Evolutionary conservation across 2,888 invertebrate species (phyloP).

Genomic region (Yponomeuta plumbellus): DNA sequence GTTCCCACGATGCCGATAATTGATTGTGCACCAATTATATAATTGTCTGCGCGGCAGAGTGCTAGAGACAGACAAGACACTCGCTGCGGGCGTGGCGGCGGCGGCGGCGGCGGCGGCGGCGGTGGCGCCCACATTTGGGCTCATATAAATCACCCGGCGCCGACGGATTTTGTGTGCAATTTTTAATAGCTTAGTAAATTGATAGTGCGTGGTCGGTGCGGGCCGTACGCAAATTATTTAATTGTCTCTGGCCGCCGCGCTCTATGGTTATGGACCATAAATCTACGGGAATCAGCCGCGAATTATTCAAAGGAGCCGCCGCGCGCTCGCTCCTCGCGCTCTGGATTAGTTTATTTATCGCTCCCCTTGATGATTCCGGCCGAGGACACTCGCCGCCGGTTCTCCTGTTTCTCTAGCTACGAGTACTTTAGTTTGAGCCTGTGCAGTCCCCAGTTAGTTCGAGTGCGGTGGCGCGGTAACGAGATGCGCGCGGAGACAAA

Average conservation of each 20-base stretch:
- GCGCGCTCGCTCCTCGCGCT: conserved; percentile 13
- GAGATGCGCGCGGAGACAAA: conserved; percentile 12
- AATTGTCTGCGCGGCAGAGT: conserved; percentile 36
- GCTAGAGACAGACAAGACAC: not conserved
- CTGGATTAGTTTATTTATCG: conserved; percentile 5
- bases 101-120: conserved; percentile 6
- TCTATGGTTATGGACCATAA: conserved; percentile 68
- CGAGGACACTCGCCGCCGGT: not conserved
- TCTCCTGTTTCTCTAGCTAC: not conserved
- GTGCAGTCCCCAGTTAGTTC: not conserved
- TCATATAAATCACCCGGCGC: not conserved
- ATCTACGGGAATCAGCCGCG: conserved; percentile 62
- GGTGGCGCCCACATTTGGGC: not conserved
- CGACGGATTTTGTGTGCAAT: conserved; percentile 5
- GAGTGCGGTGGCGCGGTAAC: not conserved
- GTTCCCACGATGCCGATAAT: conserved; percentile 31
- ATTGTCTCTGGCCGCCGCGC: conserved; percentile 50
- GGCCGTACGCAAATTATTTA: conserved; percentile 69
- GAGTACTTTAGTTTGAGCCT: not conserved
- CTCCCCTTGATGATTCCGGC: not conserved
- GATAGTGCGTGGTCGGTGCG: conserved; percentile 1
- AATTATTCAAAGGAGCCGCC: conserved; percentile 70
- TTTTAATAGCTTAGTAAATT: conserved; percentile 6
- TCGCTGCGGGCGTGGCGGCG: not conserved
- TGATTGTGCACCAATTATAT: conserved; percentile 55